A percentile compares a stretch with the other conserved stretches of the same genome.
phyloP scores from a whole-genome alignment of 2,797 vertebrate species.

The Enteromius radiatus region DNA sequence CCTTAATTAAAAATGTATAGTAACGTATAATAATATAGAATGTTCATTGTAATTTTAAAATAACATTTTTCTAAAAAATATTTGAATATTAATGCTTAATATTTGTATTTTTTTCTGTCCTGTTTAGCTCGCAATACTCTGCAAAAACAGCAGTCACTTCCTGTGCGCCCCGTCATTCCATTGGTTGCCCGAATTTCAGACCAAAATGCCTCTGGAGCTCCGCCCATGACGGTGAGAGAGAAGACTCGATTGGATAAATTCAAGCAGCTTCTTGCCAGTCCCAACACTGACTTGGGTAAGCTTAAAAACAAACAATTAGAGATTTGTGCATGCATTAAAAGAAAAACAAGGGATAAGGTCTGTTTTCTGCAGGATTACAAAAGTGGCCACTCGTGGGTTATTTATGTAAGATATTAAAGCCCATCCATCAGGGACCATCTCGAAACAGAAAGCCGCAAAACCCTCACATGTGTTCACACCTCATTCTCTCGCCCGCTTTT shows the following conservation, averaged over 20 bases:
- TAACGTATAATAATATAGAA: too few relatives aligned
- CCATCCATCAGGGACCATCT: not conserved
- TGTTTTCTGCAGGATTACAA: not conserved
- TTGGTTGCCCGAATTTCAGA: slow-evolving; percentile 96
- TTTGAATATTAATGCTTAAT: not conserved
- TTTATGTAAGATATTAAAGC: not conserved
- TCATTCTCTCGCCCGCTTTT: not conserved
- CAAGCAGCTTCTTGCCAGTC: slow-evolving; percentile 89
- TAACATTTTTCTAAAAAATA: not conserved
- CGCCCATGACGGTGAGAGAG: slow-evolving; percentile 93
- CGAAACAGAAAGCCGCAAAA: not conserved
- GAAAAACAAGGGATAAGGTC: not conserved
- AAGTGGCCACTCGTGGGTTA: not conserved
- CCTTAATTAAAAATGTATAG: too few relatives aligned
- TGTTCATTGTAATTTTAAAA: too few relatives aligned
- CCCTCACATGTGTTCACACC: slow-evolving; percentile 10
- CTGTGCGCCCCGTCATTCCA: slow-evolving; percentile 91
- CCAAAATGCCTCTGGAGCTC: slow-evolving; percentile 96
- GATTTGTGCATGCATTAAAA: not conserved
- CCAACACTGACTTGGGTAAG: slow-evolving; percentile 95
- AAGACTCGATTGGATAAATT: slow-evolving; percentile 96
- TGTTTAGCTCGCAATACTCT: slow-evolving; percentile 78
- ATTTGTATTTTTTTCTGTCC: not conserved
- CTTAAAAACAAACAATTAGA: not conserved
- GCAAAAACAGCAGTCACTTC: slow-evolving; percentile 93